Conservation (phyloP, 2,888 invertebrate species). For the Poecilus cupreus region DNA sequence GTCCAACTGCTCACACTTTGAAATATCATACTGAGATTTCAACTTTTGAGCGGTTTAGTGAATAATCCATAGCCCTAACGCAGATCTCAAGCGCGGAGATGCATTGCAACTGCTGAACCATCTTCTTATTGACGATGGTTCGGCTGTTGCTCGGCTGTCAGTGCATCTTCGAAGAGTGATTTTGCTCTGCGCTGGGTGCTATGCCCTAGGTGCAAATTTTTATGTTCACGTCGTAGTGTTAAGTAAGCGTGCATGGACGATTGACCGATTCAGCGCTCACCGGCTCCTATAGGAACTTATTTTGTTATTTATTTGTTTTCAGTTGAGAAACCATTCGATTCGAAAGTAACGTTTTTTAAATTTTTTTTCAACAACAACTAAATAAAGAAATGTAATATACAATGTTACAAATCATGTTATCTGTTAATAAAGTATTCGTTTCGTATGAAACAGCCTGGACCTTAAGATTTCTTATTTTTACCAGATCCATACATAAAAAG, state of each 20-base stretch:
- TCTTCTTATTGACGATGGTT: background rate
- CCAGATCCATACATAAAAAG: too few relatives aligned
- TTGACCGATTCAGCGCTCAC: slow-evolving; percentile 45
- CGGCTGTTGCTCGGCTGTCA: slow-evolving; percentile 42
- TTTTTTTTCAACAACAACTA: slow-evolving; percentile 46
- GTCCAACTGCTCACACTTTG: background rate
- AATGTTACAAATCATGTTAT: slow-evolving; percentile 59
- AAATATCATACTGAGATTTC: background rate
- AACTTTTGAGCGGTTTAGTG: slow-evolving; percentile 12
- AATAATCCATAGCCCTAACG: slow-evolving; percentile 29
- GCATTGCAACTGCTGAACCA: slow-evolving; percentile 6
- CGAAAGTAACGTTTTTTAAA: slow-evolving; percentile 48
- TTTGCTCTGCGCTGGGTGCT: slow-evolving; percentile 22
- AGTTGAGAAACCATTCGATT: slow-evolving; percentile 47
- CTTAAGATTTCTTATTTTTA: slow-evolving; percentile 23
- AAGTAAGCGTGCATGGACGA: slow-evolving; percentile 50
- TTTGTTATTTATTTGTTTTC: slow-evolving; percentile 54
- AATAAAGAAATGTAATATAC: slow-evolving; percentile 56
- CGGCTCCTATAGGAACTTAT: slow-evolving; percentile 56
- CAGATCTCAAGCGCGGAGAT: slow-evolving; percentile 9
- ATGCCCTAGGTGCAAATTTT: slow-evolving; percentile 58
- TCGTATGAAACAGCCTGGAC: slow-evolving; percentile 57
- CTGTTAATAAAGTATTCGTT: slow-evolving; percentile 59
- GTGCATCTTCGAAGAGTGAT: background rate
- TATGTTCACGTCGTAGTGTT: slow-evolving; percentile 55